Evolutionary conservation across 2,113 vertebrate genomes (phyloP).

Genomic region (rat (Rattus norvegicus)): GRCr8 NC_086029.1:55781001-55781500

Average conservation of each 20-base stretch:
- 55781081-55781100: neutral
- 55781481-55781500: conserved; percentile 26
- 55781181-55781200: neutral
- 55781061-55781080: neutral
- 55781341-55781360: conserved; percentile 42
- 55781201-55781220: neutral
- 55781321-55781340: conserved; percentile 22
- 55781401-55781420: conserved; percentile 59
- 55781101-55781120: conserved; percentile 27
- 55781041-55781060: too few species aligned
- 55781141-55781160: neutral
- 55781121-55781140: conserved; percentile 3
- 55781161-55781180: conserved; percentile 12
- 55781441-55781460: conserved; percentile 56
- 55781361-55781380: conserved; percentile 38
- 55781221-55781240: neutral
- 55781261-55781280: neutral
- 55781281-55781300: neutral
- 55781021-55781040: too few species aligned
- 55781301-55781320: conserved; percentile 28
- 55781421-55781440: conserved; percentile 43
- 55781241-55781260: neutral
- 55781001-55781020: too few species aligned
- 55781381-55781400: conserved; percentile 51
- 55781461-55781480: conserved; percentile 36